phyloP scores from a whole-genome alignment of 1,140 invertebrate genomes.

The Eufriesea mexicana region DNA sequence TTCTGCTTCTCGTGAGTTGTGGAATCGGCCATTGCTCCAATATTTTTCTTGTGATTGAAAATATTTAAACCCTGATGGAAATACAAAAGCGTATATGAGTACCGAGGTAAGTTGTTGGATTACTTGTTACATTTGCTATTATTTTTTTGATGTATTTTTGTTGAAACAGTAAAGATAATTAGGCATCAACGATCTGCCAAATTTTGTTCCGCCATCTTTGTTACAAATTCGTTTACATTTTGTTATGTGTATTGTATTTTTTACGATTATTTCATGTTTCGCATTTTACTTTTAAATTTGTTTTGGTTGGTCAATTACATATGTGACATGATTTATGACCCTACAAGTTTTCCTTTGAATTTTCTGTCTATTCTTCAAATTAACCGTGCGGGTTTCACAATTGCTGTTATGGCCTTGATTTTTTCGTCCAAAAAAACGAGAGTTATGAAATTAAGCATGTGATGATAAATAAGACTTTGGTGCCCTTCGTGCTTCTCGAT shows the following conservation, averaged over 20 bases:
- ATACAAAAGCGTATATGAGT: constrained; percentile 25
- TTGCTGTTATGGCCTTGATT: constrained; percentile 42
- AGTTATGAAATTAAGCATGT: constrained; percentile 49
- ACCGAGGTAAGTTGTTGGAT: constrained; percentile 23
- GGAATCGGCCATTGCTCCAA: constrained; percentile 74
- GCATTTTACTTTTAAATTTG: neutral
- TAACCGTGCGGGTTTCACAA: constrained; percentile 36
- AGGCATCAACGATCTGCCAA: constrained; percentile 56
- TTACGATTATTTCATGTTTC: constrained; percentile 8
- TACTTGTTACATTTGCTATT: constrained; percentile 26
- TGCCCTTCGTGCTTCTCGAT: neutral
- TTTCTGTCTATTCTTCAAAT: constrained; percentile 7
- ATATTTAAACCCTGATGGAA: constrained; percentile 39
- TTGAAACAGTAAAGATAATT: neutral
- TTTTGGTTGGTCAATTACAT: neutral
- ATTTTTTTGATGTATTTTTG: neutral
- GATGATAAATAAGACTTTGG: constrained; percentile 32
- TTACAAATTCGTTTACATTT: constrained; percentile 60
- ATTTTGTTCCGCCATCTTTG: constrained; percentile 77
- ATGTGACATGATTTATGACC: neutral
- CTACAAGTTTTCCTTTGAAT: neutral
- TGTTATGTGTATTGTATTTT: constrained; percentile 20
- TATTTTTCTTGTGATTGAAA: constrained; percentile 62
- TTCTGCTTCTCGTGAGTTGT: constrained; percentile 70
- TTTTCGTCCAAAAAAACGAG: constrained; percentile 44